Conservation (phyloP, 2,113 vertebrate genomes). For the Syrmaticus mikado region DNA sequence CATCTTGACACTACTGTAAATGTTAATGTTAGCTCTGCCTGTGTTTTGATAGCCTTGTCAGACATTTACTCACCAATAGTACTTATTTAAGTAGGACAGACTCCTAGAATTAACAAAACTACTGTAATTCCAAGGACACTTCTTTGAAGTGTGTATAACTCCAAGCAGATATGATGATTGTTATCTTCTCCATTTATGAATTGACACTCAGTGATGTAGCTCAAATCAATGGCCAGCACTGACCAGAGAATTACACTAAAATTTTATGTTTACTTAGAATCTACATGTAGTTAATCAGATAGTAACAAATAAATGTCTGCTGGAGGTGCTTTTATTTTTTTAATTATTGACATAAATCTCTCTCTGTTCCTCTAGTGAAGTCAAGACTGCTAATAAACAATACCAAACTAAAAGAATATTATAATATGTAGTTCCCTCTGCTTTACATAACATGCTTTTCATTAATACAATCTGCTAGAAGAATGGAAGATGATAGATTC, state of each 20-base stretch:
- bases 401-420: not conserved
- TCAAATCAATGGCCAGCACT: not conserved
- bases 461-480: not conserved
- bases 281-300: not conserved
- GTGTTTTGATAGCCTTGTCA: slow-evolving; percentile 26
- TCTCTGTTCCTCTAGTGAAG: not conserved
- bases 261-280: not conserved
- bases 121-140: not conserved
- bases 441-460: not conserved
- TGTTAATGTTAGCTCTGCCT: slow-evolving; percentile 3
- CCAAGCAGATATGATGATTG: not conserved
- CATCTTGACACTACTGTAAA: slow-evolving; percentile 22
- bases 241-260: not conserved
- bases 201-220: not conserved
- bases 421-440: not conserved
- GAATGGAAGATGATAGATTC: not conserved
- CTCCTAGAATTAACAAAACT: slow-evolving; percentile 2
- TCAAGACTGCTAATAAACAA: not conserved
- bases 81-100: slow-evolving; percentile 19
- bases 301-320: not conserved
- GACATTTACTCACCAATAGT: not conserved
- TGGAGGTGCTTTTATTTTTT: not conserved
- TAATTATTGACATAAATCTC: not conserved
- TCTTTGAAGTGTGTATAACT: not conserved
- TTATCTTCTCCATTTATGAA: not conserved